phyloP scores from a whole-genome alignment of 2,797 vertebrate species.

The Salmo trutta region DNA sequence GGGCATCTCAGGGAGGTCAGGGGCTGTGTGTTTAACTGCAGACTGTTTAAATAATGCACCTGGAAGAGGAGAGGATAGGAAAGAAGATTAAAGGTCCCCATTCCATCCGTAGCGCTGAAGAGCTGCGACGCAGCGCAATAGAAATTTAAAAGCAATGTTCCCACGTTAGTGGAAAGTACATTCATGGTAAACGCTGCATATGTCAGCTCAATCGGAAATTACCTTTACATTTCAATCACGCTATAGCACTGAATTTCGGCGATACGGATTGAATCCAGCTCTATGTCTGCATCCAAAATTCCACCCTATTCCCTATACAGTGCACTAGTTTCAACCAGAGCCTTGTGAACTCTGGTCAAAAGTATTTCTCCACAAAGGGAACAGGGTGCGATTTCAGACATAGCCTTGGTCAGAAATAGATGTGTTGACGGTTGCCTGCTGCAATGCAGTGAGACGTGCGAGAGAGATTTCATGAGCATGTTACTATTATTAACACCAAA shows the following conservation, averaged over 20 bases:
- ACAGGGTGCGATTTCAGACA: background rate
- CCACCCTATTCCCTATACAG: background rate
- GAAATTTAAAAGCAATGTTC: no score
- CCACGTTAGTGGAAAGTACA: no score
- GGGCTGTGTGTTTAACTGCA: conserved; percentile 43
- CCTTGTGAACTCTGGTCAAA: background rate
- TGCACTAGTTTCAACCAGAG: background rate
- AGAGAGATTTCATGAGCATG: background rate
- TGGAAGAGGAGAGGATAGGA: conserved; percentile 37
- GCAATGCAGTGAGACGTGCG: background rate
- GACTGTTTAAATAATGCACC: conserved; percentile 72
- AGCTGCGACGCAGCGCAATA: no score
- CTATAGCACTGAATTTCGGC: no score
- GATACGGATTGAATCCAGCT: no score
- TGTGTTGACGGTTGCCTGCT: background rate
- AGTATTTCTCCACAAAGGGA: background rate
- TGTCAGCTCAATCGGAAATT: no score
- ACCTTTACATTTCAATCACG: no score
- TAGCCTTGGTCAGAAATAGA: background rate
- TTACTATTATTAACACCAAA: background rate
- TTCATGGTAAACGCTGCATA: no score
- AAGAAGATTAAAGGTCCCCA: no score
- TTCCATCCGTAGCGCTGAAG: no score
- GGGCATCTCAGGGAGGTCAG: conserved; percentile 79
- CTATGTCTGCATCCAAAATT: background rate